Conservation (phyloP, 2,113 vertebrate genomes). For the Callopanchax toddi region DNA sequence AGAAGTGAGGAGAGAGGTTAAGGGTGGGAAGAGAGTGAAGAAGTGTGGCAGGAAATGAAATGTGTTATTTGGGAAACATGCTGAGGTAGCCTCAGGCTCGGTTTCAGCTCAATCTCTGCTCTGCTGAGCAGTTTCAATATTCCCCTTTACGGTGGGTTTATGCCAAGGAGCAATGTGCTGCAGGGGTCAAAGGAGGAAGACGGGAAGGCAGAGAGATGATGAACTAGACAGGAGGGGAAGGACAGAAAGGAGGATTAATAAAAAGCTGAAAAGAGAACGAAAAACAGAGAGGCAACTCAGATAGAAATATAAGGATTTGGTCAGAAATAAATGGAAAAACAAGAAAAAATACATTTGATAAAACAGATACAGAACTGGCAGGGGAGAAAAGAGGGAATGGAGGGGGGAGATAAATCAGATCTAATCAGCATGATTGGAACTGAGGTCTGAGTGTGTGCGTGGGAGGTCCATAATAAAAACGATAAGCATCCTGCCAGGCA, state of each 20-base stretch:
- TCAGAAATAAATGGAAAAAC: conserved; percentile 10
- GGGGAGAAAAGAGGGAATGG: conserved; percentile 6
- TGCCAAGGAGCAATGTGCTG: conserved; percentile 40
- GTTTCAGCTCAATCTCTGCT: conserved; percentile 58
- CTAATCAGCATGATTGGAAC: conserved; percentile 62
- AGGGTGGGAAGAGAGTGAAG: conserved; percentile 23
- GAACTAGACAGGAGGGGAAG: conserved; percentile 1
- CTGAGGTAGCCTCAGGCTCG: conserved; percentile 43
- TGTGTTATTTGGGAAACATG: conserved; percentile 60
- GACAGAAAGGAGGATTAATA: conserved; percentile 2
- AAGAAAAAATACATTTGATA: conserved; percentile 8
- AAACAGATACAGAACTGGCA: neutral
- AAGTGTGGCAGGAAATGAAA: conserved; percentile 70
- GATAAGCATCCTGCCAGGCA: conserved; percentile 16
- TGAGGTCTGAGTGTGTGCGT: conserved; percentile 12
- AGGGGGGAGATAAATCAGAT: conserved; percentile 21
- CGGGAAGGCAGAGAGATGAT: neutral
- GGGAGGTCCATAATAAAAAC: conserved; percentile 4
- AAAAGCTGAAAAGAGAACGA: neutral
- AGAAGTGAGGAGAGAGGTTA: conserved; percentile 20
- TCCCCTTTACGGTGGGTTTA: conserved; percentile 11
- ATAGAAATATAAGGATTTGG: neutral
- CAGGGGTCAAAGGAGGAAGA: conserved; percentile 10
- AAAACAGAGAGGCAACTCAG: neutral
- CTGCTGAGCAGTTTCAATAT: conserved; percentile 59